Percentiles rank a stretch among this genome's conserved stretches.
Conservation (phyloP, 2,888 invertebrate species). For the Melangyna quadrimaculata region DNA sequence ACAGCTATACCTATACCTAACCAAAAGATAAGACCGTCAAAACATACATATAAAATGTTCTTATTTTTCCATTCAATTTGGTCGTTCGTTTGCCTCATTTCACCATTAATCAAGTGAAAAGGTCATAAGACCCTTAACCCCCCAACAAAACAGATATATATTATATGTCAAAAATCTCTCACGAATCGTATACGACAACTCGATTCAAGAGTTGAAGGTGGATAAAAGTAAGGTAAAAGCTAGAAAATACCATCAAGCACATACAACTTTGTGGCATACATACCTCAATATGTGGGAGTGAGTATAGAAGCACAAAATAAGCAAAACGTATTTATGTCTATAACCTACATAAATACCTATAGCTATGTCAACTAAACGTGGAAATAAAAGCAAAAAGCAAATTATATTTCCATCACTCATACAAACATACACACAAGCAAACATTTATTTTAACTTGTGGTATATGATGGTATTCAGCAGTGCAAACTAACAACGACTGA, state of each 20-base stretch:
- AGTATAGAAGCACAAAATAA: too few species aligned
- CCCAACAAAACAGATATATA: neutral
- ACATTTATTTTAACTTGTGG: neutral
- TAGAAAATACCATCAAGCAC: neutral
- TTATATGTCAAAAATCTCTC: slow-evolving; percentile 6
- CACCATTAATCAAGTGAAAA: slow-evolving; percentile 60
- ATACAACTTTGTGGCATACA: slow-evolving; percentile 16
- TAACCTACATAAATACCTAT: neutral
- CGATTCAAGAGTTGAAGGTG: neutral
- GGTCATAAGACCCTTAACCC: slow-evolving; percentile 42
- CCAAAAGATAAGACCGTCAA: neutral
- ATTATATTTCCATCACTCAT: slow-evolving; percentile 45
- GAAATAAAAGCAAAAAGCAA: slow-evolving; percentile 47
- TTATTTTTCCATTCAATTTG: slow-evolving; percentile 43
- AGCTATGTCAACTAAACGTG: slow-evolving; percentile 8
- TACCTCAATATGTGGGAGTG: neutral
- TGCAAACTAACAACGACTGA: slow-evolving; percentile 27
- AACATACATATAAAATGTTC: neutral
- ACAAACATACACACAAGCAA: neutral
- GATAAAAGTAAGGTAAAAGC: neutral
- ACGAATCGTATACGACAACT: slow-evolving; percentile 10
- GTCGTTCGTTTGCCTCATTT: slow-evolving; percentile 39
- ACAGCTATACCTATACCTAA: too few species aligned
- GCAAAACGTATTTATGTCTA: too few species aligned
- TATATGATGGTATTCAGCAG: neutral